Percentiles rank a stretch among this genome's conserved stretches.
These are phyloP conservation scores for Ophion ventricosus DNA, from an alignment of 2,888 invertebrate species.

Conservation along the genomic window DNA sequence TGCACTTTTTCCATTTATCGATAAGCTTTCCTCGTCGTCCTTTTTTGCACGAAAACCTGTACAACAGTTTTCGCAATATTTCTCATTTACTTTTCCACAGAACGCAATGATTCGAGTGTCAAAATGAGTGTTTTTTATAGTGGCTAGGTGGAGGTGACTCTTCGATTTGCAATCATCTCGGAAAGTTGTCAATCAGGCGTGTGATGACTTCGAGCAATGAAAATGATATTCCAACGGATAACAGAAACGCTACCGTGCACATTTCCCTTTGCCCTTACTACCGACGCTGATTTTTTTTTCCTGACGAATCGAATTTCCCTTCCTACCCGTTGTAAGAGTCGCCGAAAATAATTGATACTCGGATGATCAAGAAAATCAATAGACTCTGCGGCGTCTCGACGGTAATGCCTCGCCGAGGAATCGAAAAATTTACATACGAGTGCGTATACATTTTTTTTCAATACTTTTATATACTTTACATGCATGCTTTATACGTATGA, in stretches of 20 bases:
- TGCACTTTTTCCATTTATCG: background rate
- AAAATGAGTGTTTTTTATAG: background rate
- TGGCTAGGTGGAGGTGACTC: too few relatives aligned
- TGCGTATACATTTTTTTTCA: too few relatives aligned
- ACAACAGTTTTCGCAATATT: background rate
- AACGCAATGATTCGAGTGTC: background rate
- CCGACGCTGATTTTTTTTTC: slow-evolving; percentile 58
- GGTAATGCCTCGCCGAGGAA: too few relatives aligned
- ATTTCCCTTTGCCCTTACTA: background rate
- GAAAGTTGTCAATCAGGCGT: too few relatives aligned
- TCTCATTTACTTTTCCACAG: background rate
- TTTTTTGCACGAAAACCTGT: background rate
- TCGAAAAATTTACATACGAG: too few relatives aligned
- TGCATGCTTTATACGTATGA: too few relatives aligned
- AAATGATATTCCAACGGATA: background rate
- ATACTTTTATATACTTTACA: too few relatives aligned
- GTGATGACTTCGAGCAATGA: too few relatives aligned
- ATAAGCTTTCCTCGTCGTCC: background rate
- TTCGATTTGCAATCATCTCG: too few relatives aligned
- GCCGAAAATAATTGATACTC: background rate
- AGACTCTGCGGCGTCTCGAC: background rate
- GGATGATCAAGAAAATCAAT: background rate
- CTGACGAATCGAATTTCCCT: slow-evolving; percentile 53
- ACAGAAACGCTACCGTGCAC: too few relatives aligned
- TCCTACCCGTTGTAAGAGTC: slow-evolving; percentile 44